Evolutionary conservation across 2,113 vertebrate genomes (phyloP).

Genomic region (Heterochromis multidens): DNA sequence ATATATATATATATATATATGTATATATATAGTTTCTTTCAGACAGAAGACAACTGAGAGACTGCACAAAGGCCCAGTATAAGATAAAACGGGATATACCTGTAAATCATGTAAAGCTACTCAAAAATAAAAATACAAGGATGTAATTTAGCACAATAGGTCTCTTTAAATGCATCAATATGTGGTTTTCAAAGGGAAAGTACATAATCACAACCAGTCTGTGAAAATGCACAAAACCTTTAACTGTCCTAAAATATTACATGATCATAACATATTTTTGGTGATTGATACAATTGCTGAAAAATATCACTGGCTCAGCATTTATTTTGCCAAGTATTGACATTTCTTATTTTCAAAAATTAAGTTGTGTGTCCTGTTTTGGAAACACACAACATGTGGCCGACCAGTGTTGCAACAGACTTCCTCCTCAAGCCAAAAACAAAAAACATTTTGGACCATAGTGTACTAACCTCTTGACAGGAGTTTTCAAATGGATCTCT

Average conservation of each 20-base stretch:
- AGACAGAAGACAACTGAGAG: not conserved
- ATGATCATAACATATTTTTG: not conserved
- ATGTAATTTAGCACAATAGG: not conserved
- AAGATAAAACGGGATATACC: no score
- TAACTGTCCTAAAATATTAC: not conserved
- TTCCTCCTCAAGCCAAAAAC: not conserved
- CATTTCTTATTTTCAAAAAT: not conserved
- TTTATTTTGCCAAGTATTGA: constrained; percentile 1
- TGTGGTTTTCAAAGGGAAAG: not conserved
- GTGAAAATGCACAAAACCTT: not conserved
- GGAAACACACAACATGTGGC: constrained; percentile 7
- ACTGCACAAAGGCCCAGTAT: no score
- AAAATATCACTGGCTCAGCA: not conserved
- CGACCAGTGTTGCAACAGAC: constrained; percentile 29
- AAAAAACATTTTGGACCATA: not conserved
- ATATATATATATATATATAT: no score
- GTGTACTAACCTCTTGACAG: not conserved
- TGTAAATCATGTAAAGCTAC: not conserved
- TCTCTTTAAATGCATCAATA: not conserved
- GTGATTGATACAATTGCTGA: not conserved
- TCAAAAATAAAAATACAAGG: not conserved
- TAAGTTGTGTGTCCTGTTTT: constrained; percentile 4
- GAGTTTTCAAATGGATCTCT: not conserved
- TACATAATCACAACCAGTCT: not conserved
- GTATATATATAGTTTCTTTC: not conserved